Evolutionary conservation across 2,888 invertebrate species (phyloP).

Genomic region (Apodemia mormo): DNA sequence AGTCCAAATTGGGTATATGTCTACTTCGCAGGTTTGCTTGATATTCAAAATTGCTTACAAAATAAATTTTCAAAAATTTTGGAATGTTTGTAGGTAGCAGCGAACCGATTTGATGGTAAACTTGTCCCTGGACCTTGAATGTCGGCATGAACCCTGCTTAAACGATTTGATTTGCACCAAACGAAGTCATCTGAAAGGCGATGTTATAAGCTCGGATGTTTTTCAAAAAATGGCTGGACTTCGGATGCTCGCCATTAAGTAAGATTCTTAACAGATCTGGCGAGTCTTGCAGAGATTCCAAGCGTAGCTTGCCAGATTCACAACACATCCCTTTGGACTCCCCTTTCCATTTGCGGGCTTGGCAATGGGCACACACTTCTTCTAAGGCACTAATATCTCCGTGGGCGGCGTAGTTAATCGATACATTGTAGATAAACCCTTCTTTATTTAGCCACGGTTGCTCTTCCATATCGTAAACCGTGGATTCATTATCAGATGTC

Average conservation of each 20-base stretch:
- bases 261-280: not conserved
- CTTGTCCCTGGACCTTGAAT: not conserved
- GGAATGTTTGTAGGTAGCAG: not conserved
- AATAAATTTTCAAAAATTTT: not conserved
- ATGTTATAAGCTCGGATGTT: not conserved
- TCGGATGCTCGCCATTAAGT: not conserved
- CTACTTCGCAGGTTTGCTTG: not conserved
- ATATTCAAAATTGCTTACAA: not conserved
- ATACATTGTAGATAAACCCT: no score
- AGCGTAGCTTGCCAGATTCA: not conserved
- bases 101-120: not conserved
- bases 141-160: not conserved
- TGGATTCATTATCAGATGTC: no score
- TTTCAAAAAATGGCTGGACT: not conserved
- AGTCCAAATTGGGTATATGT: not conserved
- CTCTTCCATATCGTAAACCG: no score
- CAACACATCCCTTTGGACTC: not conserved
- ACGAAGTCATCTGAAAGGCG: not conserved
- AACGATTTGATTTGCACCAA: not conserved
- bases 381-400: no score
- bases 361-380: no score
- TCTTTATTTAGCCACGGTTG: no score
- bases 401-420: no score
- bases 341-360: not conserved
- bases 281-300: not conserved